Evolutionary conservation across 1,140 invertebrate genomes (phyloP).

Genomic region (Dolichoris vasculosae): DNA sequence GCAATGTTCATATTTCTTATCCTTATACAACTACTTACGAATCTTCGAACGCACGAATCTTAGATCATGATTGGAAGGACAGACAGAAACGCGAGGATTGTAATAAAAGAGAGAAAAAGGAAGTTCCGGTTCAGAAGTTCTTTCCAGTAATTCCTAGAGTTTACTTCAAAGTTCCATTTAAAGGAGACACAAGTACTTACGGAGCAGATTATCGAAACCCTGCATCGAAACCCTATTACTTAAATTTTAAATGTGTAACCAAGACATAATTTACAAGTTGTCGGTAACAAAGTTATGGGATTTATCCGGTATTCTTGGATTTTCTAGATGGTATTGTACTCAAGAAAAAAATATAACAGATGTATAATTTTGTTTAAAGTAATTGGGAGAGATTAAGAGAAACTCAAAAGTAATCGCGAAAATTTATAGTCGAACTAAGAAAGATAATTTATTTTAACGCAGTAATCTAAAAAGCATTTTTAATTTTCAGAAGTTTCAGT

Average conservation of each 20-base stretch:
- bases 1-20: neutral
- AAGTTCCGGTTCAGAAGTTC: neutral
- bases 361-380: no score
- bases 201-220: constrained; percentile 4
- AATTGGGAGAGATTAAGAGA: no score
- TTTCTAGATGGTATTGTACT: no score
- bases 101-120: neutral
- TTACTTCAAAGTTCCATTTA: constrained; percentile 33
- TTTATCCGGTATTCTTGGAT: neutral
- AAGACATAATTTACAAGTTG: neutral
- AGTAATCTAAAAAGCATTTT: no score
- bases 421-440: no score
- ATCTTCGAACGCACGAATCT: neutral
- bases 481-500: no score
- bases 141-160: neutral
- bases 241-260: neutral
- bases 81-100: neutral
- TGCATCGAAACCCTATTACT: neutral
- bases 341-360: no score
- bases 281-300: neutral
- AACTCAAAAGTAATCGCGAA: no score
- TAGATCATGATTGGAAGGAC: no score
- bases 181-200: constrained; percentile 20
- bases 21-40: constrained; percentile 6
- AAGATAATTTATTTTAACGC: no score